Evolutionary conservation across 2,797 vertebrate genomes (phyloP).

Genomic region (Furcifer pardalis): DNA sequence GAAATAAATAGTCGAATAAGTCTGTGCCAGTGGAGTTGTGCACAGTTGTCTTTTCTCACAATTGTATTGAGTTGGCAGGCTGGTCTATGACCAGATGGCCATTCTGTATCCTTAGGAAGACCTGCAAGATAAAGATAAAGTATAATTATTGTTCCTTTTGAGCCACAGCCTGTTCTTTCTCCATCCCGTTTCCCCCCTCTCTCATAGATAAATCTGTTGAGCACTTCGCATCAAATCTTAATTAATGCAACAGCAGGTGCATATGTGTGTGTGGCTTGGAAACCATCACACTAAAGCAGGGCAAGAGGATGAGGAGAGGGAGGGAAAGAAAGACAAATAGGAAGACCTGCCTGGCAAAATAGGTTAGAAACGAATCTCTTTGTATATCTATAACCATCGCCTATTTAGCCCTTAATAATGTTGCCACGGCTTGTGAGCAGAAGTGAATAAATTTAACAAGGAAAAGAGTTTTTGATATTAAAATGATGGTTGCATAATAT

Average conservation of each 20-base stretch:
- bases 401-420: slow-evolving; percentile 45
- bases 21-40: too few species aligned
- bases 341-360: slow-evolving; percentile 40
- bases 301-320: slow-evolving; percentile 53
- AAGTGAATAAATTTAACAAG: slow-evolving; percentile 45
- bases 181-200: too few species aligned
- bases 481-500: slow-evolving; percentile 48
- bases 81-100: background rate
- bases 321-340: slow-evolving; percentile 45
- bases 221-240: slow-evolving; percentile 37
- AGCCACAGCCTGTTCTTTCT: background rate
- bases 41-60: too few species aligned
- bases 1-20: too few species aligned
- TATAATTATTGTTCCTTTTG: too few species aligned
- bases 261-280: slow-evolving; percentile 48
- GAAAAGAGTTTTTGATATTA: slow-evolving; percentile 21
- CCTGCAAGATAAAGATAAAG: background rate
- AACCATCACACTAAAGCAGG: slow-evolving; percentile 55
- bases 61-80: background rate
- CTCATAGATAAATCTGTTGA: too few species aligned
- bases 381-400: slow-evolving; percentile 60
- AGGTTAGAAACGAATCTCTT: slow-evolving; percentile 58
- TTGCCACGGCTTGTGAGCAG: slow-evolving; percentile 47
- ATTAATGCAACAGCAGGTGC: slow-evolving; percentile 26
- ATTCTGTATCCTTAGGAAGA: background rate